Conservation (phyloP, 2,113 vertebrate species). For the Spermophilus dauricus region DNA sequence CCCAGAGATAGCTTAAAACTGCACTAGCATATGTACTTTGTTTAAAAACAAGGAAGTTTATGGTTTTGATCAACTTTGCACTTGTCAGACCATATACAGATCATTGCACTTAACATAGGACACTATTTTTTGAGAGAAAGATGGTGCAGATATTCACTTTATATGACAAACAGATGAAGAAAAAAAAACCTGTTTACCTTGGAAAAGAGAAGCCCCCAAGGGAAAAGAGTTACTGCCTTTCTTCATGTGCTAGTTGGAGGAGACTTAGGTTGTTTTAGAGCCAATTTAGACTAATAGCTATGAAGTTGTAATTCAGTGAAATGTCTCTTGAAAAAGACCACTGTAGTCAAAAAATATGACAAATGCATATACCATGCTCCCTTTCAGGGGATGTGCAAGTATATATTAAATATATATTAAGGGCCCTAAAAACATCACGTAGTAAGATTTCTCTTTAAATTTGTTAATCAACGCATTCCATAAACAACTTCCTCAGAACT, state of each 20-base stretch:
- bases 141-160: not conserved
- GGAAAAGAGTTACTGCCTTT: constrained; percentile 2
- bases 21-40: constrained; percentile 3
- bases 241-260: constrained; percentile 23
- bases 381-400: constrained; percentile 21
- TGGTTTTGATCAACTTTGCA: not conserved
- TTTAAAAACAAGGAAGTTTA: constrained; percentile 47
- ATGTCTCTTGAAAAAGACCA: not conserved
- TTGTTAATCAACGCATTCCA: not conserved
- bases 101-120: not conserved
- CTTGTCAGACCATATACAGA: not conserved
- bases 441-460: constrained; percentile 27
- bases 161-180: constrained; percentile 21
- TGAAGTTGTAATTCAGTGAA: constrained; percentile 40
- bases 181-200: not conserved
- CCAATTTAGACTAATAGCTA: constrained; percentile 15
- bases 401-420: constrained; percentile 35
- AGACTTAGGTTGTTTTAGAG: constrained; percentile 22
- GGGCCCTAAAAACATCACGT: not conserved
- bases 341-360: not conserved
- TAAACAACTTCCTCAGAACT: constrained; percentile 17
- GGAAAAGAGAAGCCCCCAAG: constrained; percentile 13
- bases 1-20: constrained; percentile 34
- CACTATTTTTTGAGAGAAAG: constrained; percentile 52
- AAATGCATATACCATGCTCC: not conserved